Conservation (phyloP, 2,888 invertebrate species). For the Nycteola revayana region DNA sequence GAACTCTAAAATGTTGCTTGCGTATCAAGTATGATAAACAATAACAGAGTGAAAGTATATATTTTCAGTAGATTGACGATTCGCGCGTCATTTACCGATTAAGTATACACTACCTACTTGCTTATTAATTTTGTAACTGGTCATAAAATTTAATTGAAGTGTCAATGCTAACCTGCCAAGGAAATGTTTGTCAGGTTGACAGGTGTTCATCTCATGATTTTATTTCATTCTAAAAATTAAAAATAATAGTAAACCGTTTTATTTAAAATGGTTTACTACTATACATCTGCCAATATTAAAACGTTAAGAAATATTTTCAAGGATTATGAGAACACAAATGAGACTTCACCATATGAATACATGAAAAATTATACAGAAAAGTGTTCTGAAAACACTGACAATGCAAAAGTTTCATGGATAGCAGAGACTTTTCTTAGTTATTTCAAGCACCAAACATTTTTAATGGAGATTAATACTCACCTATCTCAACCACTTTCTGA, state of each 20-base stretch:
- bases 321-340: conserved; percentile 48
- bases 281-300: conserved; percentile 67
- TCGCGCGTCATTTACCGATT: too few relatives aligned
- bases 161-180: too few relatives aligned
- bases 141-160: background rate
- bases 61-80: too few relatives aligned
- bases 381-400: conserved; percentile 55
- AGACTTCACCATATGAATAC: conserved; percentile 61
- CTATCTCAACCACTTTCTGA: conserved; percentile 51
- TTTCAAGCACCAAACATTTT: conserved; percentile 56
- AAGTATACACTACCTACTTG: too few relatives aligned
- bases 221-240: conserved; percentile 32
- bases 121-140: too few relatives aligned
- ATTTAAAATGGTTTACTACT: conserved; percentile 64
- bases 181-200: conserved; percentile 20
- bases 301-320: conserved; percentile 56
- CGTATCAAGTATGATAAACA: too few relatives aligned
- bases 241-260: conserved; percentile 24
- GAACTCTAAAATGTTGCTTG: too few relatives aligned
- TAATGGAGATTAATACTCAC: conserved; percentile 47
- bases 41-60: too few relatives aligned
- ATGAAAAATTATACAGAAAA: conserved; percentile 64
- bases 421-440: conserved; percentile 62
- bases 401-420: conserved; percentile 64
- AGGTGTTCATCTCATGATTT: conserved; percentile 44